Conservation (phyloP, 1,140 invertebrate species). For the Laupala kohalensis region DNA sequence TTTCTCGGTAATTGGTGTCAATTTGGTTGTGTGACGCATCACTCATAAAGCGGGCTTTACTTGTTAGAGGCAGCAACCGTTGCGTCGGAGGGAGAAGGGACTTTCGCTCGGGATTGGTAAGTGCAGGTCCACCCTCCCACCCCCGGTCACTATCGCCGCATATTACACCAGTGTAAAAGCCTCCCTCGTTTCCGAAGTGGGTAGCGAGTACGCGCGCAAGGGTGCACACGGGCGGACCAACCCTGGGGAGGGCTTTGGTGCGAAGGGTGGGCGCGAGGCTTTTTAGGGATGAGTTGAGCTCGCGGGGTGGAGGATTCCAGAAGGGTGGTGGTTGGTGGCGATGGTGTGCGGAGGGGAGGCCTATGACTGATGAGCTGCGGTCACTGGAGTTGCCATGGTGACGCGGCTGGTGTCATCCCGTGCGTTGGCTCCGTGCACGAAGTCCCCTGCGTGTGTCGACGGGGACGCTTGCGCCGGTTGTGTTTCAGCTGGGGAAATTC, state of each 20-base stretch:
- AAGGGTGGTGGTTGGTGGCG: background rate
- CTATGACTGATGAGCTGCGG: conserved; percentile 6
- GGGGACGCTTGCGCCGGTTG: too few relatives aligned
- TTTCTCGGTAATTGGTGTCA: conserved; percentile 57
- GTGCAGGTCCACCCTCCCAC: background rate
- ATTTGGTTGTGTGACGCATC: conserved; percentile 37
- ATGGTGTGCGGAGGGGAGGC: background rate
- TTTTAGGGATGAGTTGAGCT: conserved; percentile 5
- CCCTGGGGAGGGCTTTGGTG: background rate
- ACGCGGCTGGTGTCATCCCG: background rate
- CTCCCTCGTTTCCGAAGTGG: too few relatives aligned
- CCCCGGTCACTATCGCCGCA: conserved; percentile 5
- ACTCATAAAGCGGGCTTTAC: conserved; percentile 21
- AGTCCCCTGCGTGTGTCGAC: too few relatives aligned
- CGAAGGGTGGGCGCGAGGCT: background rate
- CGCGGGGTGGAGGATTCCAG: background rate
- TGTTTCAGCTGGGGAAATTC: too few relatives aligned
- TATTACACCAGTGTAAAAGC: conserved; percentile 8
- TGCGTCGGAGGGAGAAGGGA: conserved; percentile 17
- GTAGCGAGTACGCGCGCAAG: too few relatives aligned
- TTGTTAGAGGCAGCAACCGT: conserved; percentile 29
- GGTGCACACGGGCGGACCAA: background rate
- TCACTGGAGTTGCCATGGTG: conserved; percentile 3
- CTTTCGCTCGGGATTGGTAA: conserved; percentile 13
- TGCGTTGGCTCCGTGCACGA: background rate